Conservation (phyloP, 2,113 vertebrate species). For the Panthera tigris region DNA sequence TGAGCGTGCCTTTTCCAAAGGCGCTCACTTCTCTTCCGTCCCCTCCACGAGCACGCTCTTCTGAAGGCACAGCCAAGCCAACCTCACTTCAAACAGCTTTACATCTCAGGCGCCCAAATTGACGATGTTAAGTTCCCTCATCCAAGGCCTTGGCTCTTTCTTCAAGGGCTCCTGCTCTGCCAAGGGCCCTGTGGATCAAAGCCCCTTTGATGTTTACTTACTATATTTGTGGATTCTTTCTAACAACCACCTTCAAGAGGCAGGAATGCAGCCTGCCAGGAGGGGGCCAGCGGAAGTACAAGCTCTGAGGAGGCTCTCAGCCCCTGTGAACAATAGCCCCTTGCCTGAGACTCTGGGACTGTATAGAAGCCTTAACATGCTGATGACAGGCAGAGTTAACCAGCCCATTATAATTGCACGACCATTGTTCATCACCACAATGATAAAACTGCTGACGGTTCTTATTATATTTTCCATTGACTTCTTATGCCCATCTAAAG, state of each 20-base stretch:
- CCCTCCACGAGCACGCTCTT: background rate
- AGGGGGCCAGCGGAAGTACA: constrained; percentile 22
- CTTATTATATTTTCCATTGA: background rate
- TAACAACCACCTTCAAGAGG: constrained; percentile 62
- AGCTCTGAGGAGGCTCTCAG: background rate
- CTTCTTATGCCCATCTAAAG: background rate
- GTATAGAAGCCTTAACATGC: background rate
- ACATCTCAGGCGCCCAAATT: constrained; percentile 63
- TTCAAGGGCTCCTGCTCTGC: constrained; percentile 76
- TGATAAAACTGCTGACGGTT: background rate
- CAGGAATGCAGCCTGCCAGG: background rate
- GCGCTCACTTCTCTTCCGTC: constrained; percentile 46
- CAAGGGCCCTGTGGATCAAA: constrained; percentile 81
- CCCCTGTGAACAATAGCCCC: background rate
- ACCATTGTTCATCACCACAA: background rate
- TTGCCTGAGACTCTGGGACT: background rate
- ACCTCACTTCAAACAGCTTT: constrained; percentile 82
- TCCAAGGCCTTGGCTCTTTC: constrained; percentile 75
- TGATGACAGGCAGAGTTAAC: background rate
- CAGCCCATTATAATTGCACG: background rate
- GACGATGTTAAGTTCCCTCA: constrained; percentile 82
- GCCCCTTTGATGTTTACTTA: constrained; percentile 86
- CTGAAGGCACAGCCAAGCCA: constrained; percentile 38
- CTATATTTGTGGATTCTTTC: constrained; percentile 73
- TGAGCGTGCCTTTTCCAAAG: constrained; percentile 68